Percentiles rank a stretch among this genome's conserved stretches.
Conservation (phyloP, 2,113 vertebrate genomes). For the Labeo rohita region DNA sequence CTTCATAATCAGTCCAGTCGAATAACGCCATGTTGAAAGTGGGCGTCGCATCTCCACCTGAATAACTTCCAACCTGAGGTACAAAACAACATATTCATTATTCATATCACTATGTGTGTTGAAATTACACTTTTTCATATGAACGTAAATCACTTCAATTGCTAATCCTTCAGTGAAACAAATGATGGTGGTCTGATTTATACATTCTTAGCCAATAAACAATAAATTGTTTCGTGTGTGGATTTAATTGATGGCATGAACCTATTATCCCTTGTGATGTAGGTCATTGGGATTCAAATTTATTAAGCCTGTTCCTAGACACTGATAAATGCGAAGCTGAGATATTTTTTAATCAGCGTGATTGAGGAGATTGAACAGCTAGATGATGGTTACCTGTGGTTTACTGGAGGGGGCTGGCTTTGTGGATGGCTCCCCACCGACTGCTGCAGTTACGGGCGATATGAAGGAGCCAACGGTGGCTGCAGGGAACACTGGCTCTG, state of each 20-base stretch:
- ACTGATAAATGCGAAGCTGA: background rate
- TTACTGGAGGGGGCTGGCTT: background rate
- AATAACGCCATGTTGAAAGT: constrained; percentile 85
- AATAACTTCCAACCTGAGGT: constrained; percentile 5
- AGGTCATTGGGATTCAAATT: background rate
- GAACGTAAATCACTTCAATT: background rate
- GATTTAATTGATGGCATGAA: constrained; percentile 23
- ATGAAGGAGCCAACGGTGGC: background rate
- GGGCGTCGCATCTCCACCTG: constrained; percentile 79
- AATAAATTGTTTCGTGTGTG: constrained; percentile 14
- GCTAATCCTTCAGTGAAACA: background rate
- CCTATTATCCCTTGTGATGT: background rate
- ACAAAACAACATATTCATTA: background rate
- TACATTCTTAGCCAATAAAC: background rate
- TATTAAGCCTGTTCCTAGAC: background rate
- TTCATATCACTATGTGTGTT: background rate
- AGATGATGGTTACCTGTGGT: constrained; percentile 26
- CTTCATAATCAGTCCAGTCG: constrained; percentile 86
- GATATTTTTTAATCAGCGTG: constrained; percentile 32
- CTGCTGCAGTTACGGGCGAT: background rate
- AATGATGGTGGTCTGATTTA: background rate
- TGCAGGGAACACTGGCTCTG: constrained; percentile 23
- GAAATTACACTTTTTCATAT: constrained; percentile 19
- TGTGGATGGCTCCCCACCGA: background rate
- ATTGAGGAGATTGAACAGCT: background rate